Percentiles rank a stretch among this genome's conserved stretches.
These are phyloP conservation scores for Pantherophis guttatus DNA, from an alignment of 2,113 vertebrate species.

Conservation along the genomic window DNA sequence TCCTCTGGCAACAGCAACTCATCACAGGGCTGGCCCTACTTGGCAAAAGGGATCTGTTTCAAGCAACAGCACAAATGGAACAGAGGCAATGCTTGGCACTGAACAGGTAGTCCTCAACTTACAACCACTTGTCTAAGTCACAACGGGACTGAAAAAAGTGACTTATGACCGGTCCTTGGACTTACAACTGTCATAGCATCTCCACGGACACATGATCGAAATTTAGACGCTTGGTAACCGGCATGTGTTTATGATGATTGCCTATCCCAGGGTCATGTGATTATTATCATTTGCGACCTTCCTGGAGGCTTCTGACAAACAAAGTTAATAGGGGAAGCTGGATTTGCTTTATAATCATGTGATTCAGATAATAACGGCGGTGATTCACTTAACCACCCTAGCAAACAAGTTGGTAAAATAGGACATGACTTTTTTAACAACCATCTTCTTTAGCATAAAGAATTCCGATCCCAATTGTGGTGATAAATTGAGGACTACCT, in stretches of 20 bases:
- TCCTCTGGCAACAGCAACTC: too few species aligned
- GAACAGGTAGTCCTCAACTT: too few species aligned
- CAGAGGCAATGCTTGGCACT: background rate
- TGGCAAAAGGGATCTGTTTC: background rate
- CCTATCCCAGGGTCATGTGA: background rate
- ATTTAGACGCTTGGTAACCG: background rate
- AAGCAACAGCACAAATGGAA: background rate
- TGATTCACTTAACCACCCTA: background rate
- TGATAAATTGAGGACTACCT: too few species aligned
- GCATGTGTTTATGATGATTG: background rate
- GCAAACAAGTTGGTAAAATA: too few species aligned
- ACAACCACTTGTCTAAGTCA: too few species aligned
- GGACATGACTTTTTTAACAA: too few species aligned
- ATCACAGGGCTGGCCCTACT: background rate
- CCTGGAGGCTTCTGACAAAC: background rate
- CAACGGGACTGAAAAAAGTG: too few species aligned
- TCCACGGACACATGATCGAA: background rate
- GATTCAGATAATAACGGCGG: too few species aligned
- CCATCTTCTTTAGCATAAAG: background rate
- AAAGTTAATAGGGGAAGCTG: too few species aligned
- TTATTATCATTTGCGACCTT: background rate
- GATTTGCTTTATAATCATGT: too few species aligned
- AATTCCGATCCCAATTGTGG: too few species aligned
- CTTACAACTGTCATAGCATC: background rate
- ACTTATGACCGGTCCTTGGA: too few species aligned